These are phyloP conservation scores for Luffia ferchaultella DNA, from an alignment of 2,888 invertebrate genomes.

Conservation along the genomic window DNA sequence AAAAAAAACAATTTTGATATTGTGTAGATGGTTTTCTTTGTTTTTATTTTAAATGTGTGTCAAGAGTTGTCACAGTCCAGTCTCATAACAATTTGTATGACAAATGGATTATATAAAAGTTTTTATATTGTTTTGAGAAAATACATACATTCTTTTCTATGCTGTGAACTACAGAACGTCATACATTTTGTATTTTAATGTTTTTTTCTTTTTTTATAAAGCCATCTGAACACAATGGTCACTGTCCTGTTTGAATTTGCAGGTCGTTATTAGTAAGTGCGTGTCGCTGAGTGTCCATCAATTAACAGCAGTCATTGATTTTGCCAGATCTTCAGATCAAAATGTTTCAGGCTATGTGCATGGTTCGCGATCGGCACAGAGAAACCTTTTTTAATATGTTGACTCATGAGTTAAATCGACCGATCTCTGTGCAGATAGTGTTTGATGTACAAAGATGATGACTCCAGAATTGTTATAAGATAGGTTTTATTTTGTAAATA, in stretches of 20 bases:
- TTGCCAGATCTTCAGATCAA: conserved; percentile 20
- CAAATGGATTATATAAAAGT: too few relatives aligned
- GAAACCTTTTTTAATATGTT: too few relatives aligned
- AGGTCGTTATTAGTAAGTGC: conserved; percentile 65
- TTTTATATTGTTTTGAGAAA: too few relatives aligned
- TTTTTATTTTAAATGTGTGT: too few relatives aligned
- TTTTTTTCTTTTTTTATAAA: background rate
- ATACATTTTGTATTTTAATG: background rate
- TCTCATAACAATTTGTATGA: background rate
- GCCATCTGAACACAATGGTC: conserved; percentile 36
- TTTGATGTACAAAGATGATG: background rate
- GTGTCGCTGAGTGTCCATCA: conserved; percentile 34
- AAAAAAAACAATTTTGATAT: too few relatives aligned
- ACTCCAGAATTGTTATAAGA: background rate
- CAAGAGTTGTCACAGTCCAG: background rate
- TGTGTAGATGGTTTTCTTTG: too few relatives aligned
- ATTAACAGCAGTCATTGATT: conserved; percentile 42
- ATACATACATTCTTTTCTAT: too few relatives aligned
- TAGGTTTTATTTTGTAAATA: conserved; percentile 16
- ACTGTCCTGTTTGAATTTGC: conserved; percentile 61
- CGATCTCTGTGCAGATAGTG: background rate
- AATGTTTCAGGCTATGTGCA: conserved; percentile 35
- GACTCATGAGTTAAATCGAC: too few relatives aligned
- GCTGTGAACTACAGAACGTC: background rate
- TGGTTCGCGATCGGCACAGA: conserved; percentile 33